Conservation (phyloP, 2,113 vertebrate species). For the Oceanites oceanicus region DNA sequence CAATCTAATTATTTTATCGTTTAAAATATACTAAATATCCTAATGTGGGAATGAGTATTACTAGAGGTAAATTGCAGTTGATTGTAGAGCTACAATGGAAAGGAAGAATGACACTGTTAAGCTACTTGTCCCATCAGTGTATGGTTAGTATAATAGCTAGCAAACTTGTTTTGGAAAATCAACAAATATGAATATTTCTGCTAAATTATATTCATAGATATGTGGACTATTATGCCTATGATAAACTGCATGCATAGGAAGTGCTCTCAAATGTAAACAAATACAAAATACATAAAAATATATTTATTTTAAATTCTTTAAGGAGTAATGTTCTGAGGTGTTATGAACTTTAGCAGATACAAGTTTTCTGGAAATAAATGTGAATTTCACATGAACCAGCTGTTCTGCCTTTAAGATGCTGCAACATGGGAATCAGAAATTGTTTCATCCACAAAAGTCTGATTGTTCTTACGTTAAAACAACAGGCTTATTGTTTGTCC, state of each 20-base stretch:
- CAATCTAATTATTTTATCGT: neutral
- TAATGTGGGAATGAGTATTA: neutral
- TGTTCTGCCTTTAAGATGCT: fast-evolving
- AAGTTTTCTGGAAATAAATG: neutral
- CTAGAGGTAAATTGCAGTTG: neutral
- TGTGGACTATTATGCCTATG: neutral
- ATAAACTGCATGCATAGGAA: neutral
- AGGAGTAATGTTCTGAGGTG: neutral
- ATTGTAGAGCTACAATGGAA: neutral
- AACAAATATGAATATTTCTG: neutral
- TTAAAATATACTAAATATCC: neutral
- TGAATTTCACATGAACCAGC: neutral
- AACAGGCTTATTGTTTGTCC: neutral
- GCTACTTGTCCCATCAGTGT: neutral
- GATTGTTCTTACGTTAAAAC: neutral
- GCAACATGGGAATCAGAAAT: neutral
- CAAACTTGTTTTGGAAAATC: neutral
- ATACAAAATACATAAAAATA: neutral
- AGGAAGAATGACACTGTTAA: neutral
- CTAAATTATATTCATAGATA: neutral
- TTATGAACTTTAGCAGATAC: neutral
- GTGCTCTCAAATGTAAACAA: neutral
- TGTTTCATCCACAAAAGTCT: neutral
- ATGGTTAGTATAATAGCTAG: neutral
- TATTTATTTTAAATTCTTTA: neutral